These are phyloP conservation scores for Thunnus thynnus DNA, from an alignment of 2,113 vertebrate genomes.

Conservation along the genomic window DNA sequence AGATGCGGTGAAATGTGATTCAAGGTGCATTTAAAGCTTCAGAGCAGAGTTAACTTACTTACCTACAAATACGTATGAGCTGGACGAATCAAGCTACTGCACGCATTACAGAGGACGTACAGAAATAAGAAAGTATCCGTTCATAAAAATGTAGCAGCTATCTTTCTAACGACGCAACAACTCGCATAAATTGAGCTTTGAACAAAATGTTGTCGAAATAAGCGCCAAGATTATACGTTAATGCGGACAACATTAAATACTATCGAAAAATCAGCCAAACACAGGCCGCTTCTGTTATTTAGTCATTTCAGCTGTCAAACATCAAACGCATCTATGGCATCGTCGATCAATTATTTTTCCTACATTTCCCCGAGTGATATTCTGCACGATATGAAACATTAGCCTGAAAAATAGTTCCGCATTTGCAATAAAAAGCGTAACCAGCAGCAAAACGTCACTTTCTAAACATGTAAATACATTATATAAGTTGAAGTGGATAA, in stretches of 20 bases:
- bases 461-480: neutral
- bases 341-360: neutral
- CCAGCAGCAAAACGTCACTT: rapidly evolving
- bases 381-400: conserved; percentile 21
- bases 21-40: rapidly evolving
- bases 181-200: too few species aligned
- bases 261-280: neutral
- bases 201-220: neutral
- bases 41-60: neutral
- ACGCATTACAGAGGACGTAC: neutral
- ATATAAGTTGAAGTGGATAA: rapidly evolving
- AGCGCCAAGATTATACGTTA: neutral
- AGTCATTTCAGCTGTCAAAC: neutral
- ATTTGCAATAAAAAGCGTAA: neutral
- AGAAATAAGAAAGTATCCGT: too few species aligned
- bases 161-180: too few species aligned
- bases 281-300: neutral
- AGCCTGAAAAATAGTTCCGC: rapidly evolving
- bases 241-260: neutral
- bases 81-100: neutral
- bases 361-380: neutral
- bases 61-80: neutral
- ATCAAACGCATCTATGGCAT: neutral
- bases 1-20: neutral
- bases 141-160: too few species aligned